A percentile compares a stretch with the other conserved stretches of the same genome.
Conservation (phyloP, 2,888 invertebrate genomes). For the Deroplatys truncata region DNA sequence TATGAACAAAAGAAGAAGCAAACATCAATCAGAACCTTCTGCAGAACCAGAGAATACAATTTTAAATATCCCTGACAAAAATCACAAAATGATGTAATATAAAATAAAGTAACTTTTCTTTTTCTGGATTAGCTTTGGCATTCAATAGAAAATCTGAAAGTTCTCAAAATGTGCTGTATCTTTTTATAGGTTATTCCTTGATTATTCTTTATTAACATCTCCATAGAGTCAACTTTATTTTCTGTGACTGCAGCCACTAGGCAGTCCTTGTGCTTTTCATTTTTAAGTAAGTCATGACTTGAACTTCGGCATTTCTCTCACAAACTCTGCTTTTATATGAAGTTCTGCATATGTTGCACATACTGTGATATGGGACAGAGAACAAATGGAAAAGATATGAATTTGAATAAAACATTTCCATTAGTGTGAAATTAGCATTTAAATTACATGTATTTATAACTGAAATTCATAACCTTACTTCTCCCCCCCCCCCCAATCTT, state of each 20-base stretch:
- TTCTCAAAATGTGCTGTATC: background rate
- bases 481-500: background rate
- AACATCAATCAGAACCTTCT: too few species aligned
- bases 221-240: background rate
- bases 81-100: too few species aligned
- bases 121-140: too few species aligned
- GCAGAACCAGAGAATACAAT: too few species aligned
- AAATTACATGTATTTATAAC: background rate
- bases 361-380: background rate
- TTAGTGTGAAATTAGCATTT: background rate
- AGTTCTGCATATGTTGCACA: background rate
- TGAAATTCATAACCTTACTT: background rate
- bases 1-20: too few species aligned
- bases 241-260: background rate
- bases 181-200: background rate
- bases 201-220: background rate
- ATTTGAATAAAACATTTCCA: background rate
- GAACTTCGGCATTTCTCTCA: background rate
- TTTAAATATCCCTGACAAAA: too few species aligned
- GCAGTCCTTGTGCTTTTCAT: background rate
- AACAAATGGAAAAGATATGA: background rate
- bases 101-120: too few species aligned
- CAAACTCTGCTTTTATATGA: background rate
- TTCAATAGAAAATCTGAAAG: background rate
- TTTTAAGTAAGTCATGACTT: background rate